Evolutionary conservation across 2,113 vertebrate genomes (phyloP), one percentile per base, ranked within the genome.

Genomic region (Murina feae): DNA sequence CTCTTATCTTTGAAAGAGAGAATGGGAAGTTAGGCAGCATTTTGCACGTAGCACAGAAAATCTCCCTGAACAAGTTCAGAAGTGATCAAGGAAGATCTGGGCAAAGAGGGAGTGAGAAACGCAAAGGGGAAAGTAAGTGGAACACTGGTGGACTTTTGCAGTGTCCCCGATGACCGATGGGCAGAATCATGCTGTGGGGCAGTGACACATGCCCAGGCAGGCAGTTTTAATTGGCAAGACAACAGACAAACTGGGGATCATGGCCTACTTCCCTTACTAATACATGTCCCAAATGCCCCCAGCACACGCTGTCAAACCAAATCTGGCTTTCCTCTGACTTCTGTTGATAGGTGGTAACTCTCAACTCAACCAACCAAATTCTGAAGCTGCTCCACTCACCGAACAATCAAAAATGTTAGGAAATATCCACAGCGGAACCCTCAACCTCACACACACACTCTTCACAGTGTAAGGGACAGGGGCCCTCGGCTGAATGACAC

Each of bases 181-280:
- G 21, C 81, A 87, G 37, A 79, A 84, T 66, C 32, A 89, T 86
- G 79, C 0, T 55, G 58, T 18, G 47, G 78, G 71, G 47, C 53
- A 68, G n/a, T 92, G 81, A 91, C 65, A 91, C 44, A 84, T 16
- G 55, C 35, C 75, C 69, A 87, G 81, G 39, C 80, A 95, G 81
- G 42, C 72, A 97, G 10, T 89, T 96, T 96, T 97, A 96, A 96
- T 96, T 97, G 92, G 78, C 49, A 97, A 93, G 87, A 82, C 83
- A 91, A 93, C 44, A 96, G 89, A 96, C 79, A 87, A 96, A 96
- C 81, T 51, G 92, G 85, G 82, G 76, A 93, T 96, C 85, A 94
- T 96, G 90, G 95, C 95, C 96, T 96, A 60, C 68, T 97, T 97
- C 91, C 47, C 37, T 96, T 69, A 91, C 88, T 97, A 90, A 97